Evolutionary conservation across 1,140 invertebrate genomes (phyloP), one percentile per base, ranked within the genome.

Genomic region (Zaprionus tsacasi): DNA sequence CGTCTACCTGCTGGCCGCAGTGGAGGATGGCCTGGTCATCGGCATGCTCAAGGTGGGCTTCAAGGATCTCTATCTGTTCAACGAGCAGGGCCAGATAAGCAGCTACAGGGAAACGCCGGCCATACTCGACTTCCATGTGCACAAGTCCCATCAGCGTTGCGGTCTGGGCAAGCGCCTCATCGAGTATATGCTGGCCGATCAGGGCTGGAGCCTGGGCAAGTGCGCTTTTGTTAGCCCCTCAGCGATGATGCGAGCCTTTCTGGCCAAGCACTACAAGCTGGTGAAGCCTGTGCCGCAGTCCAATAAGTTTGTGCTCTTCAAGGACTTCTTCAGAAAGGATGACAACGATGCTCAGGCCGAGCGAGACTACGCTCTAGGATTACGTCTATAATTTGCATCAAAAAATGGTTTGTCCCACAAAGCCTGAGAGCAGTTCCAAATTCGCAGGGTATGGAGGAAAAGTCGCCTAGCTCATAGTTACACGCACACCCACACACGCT

Each of bases 131-230:
- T 45, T 45, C 7, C 15, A 45, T 45, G n/a, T 45, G 7, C 40
- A 45, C 40, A n/a, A 45, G n/a, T 15, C 40, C n/a, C 40, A 45
- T 8, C 40, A 15, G 40, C n/a, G 40, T 15, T n/a, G 40, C n/a
- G 40, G 40, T n/a, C n/a, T 45, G 40, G 40, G 40, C 6, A 45
- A 45, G 40, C 40, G 40, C n/a, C 40, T 45, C 40, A 15, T 45
- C n/a, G 40, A 45, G 40, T n/a, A 15, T 6, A 45, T 45, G 40
- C n/a, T 45, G 40, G 40, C n/a, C n/a, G 40, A 45, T 15, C 40
- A 45, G 40, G 3, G 7, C 7, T 45, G 40, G 40, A 15, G 40
- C 0, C n/a, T 45, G 40, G 40, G 40, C 40, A 45, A 45, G 40
- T 45, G 40, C n/a, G 40, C 40, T 7, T n/a, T 45, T 6, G 40